Conservation (phyloP, 1,140 invertebrate species). For the Goniozus legneri region DNA sequence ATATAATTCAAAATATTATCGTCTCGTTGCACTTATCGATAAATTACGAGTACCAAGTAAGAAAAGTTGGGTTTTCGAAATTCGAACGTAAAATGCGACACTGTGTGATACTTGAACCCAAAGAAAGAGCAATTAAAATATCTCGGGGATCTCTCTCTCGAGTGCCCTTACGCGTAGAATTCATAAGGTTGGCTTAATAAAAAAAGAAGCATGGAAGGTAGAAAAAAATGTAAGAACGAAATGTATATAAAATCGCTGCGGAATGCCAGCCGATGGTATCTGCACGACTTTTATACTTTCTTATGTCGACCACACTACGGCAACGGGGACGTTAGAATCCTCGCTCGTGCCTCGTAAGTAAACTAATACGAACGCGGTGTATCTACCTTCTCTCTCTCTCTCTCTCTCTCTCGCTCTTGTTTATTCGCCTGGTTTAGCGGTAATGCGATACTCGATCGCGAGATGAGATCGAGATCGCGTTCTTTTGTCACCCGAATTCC, state of each 20-base stretch:
- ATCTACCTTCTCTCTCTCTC: no score
- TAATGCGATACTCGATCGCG: conserved; percentile 17
- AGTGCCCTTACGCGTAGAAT: neutral
- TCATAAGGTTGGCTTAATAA: neutral
- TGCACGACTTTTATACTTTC: conserved; percentile 32
- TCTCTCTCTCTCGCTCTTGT: conserved; percentile 2
- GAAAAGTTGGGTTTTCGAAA: no score
- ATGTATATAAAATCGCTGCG: no score
- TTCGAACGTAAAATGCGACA: no score
- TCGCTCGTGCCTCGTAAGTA: conserved; percentile 17
- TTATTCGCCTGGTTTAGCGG: conserved; percentile 18
- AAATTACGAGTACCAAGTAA: no score
- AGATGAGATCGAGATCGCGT: conserved; percentile 17
- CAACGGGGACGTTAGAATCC: conserved; percentile 11
- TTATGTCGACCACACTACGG: conserved; percentile 31
- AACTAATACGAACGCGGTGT: conserved; percentile 10
- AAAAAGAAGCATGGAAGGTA: no score
- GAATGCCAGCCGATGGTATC: conserved; percentile 35
- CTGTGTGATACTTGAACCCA: no score
- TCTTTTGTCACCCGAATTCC: no score
- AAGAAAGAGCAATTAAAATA: conserved; percentile 30
- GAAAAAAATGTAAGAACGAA: no score
- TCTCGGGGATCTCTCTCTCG: conserved; percentile 19
- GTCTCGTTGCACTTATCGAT: no score
- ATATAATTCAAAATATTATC: no score